A percentile compares a stretch with the other conserved stretches of the same genome.
Evolutionary conservation across 53 echinoderm and acorn worm genomes (phyloP).

Genomic region (Glandiceps talaboti): DNA sequence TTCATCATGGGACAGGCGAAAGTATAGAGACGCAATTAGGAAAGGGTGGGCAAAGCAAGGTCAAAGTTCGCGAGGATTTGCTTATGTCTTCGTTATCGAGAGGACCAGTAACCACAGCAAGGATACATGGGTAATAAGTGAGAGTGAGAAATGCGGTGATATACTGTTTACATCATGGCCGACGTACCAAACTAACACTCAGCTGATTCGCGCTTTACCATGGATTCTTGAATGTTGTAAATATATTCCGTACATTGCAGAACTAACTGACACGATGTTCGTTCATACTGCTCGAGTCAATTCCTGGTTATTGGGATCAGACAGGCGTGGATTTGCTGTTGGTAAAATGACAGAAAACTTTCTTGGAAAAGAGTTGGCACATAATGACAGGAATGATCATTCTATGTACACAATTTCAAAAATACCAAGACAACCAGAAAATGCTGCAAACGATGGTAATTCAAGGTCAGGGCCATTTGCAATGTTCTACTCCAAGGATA

Average conservation of each 20-base stretch:
- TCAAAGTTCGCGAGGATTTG: background rate
- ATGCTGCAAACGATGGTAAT: too few species aligned
- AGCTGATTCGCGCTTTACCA: background rate
- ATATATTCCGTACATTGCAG: background rate
- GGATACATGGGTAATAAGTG: background rate
- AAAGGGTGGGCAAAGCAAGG: background rate
- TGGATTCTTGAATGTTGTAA: background rate
- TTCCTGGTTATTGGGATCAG: background rate
- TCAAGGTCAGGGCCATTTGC: too few species aligned
- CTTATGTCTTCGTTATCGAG: background rate
- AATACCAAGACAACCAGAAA: background rate
- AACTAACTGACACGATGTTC: background rate
- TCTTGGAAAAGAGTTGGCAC: too few species aligned
- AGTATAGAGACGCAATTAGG: background rate
- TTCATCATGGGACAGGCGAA: background rate
- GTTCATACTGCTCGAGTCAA: background rate
- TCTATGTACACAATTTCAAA: background rate
- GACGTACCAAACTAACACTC: background rate
- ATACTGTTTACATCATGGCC: background rate
- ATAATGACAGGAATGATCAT: too few species aligned
- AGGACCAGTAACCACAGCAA: background rate
- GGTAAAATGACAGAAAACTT: background rate
- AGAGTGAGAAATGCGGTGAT: background rate
- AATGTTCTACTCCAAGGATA: too few species aligned
- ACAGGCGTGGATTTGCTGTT: background rate